Conservation (phyloP, 2,113 vertebrate genomes). For the Diadophis punctatus region DNA sequence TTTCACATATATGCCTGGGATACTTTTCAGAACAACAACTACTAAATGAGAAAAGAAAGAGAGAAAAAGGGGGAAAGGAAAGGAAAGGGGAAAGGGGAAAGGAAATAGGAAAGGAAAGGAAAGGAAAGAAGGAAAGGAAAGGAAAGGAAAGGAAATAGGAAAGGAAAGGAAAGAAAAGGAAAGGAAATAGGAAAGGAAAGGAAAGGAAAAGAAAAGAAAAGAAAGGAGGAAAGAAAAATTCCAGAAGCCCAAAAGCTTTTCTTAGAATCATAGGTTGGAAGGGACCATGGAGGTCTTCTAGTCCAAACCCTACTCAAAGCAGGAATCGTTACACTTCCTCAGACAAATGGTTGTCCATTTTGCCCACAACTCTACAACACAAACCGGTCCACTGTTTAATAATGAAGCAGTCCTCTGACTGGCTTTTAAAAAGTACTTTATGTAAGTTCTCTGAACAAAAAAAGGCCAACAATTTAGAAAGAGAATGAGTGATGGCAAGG, state of each 20-base stretch:
- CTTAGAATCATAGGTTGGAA: neutral
- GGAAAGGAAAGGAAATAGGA: too few species aligned
- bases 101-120: too few species aligned
- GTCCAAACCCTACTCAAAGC: neutral
- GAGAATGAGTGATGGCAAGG: neutral
- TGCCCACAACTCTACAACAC: neutral
- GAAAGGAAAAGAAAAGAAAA: too few species aligned
- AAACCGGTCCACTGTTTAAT: neutral
- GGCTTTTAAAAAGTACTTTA: neutral
- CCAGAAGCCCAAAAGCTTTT: neutral
- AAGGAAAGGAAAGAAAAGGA: too few species aligned
- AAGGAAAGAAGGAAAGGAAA: too few species aligned
- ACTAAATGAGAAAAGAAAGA: neutral
- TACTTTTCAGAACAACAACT: neutral
- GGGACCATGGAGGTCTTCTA: neutral
- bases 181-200: too few species aligned
- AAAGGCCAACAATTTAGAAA: neutral
- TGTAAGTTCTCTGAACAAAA: neutral
- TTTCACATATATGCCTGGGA: neutral
- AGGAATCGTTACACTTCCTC: neutral
- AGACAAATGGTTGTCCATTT: neutral
- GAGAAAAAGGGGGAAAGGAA: too few species aligned
- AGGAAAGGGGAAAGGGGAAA: too few species aligned
- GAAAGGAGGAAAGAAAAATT: neutral
- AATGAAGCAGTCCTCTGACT: neutral